Evolutionary conservation across 2,113 vertebrate species (phyloP).

Genomic region (Actenoides lindsayi): DNA sequence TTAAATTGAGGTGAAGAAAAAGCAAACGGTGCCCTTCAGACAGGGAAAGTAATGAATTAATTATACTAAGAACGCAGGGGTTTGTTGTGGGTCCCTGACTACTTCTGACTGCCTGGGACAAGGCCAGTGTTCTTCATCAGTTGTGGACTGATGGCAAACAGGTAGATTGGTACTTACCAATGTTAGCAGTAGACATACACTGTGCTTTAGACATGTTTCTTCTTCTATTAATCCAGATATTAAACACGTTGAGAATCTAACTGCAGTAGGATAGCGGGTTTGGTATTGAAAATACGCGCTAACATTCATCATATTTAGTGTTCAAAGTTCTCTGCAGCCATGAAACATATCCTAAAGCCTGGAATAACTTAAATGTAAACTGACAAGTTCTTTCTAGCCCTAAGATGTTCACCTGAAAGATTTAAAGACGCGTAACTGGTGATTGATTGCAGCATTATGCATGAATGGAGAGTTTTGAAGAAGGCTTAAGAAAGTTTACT

Average conservation of each 20-base stretch:
- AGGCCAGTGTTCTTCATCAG: not conserved
- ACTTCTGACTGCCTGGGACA: not conserved
- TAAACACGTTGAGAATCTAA: not conserved
- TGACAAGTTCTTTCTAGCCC: slow-evolving; percentile 32
- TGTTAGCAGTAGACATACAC: not conserved
- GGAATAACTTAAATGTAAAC: slow-evolving; percentile 49
- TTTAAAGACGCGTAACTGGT: not conserved
- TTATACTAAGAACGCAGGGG: not conserved
- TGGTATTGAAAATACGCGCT: not conserved
- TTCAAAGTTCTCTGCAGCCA: slow-evolving; percentile 6
- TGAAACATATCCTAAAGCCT: not conserved
- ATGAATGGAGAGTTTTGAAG: not conserved
- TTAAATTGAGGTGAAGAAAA: not conserved
- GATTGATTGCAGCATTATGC: slow-evolving; percentile 21
- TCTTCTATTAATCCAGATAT: not conserved
- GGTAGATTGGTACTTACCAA: not conserved
- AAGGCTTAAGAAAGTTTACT: slow-evolving; percentile 12
- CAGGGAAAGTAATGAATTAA: not conserved
- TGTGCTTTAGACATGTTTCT: not conserved
- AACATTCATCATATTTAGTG: not conserved
- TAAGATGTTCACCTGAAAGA: slow-evolving; percentile 23
- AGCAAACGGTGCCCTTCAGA: not conserved
- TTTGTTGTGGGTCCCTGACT: not conserved
- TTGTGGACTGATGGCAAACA: not conserved
- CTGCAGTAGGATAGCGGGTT: not conserved